Base-by-base conservation (phyloP, 2,113 vertebrate genomes). In the Rhipidura dahli region DNA sequence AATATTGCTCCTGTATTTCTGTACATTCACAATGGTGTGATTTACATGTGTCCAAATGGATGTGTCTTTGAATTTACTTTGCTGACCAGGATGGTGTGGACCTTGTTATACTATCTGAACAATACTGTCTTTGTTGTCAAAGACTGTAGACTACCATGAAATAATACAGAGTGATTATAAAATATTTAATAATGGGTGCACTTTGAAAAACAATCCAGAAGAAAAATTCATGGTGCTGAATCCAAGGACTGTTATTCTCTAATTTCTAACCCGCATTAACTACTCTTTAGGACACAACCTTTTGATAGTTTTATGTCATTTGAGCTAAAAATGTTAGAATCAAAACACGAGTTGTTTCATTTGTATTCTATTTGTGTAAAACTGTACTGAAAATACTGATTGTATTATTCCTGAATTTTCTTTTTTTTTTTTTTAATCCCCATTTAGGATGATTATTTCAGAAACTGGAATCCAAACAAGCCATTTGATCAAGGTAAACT, bases 401-500 rank as follows among this genome's bases (percentile, higher is more conserved):
- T 72, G 49, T 66, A 8, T 79, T 91, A 97, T 83, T 93, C 63
- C 89, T 97, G 66, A 96, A 18, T 37, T 83, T 40, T 71, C 28
- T 87, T 94, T 64, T 92, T 45, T 86, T 39, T 39, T 39, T 71
- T 82, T 78, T 65, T 11, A 1, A 45, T 76, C 53, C 42, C 75
- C 68, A 35, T 94, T 85, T 96, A 98, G 98, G 98, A 98, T 97
- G 98, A 98, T 97, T 98, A 98, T 96, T 98, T 98, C 98, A 98
- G 98, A 95, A 98, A 98, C 98, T 98, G 98, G 98, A 98, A 98
- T 97, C 98, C 98, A 83, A 98, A 97, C 97, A 98, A 98, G 91
- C 98, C 98, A 39, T 98, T 98, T 95, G 98, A 98, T 94, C 98
- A 98, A 98, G 98, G 98, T 98, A 98, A 97, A 96, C 47, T 35